A percentile compares a stretch with the other conserved stretches of the same genome.
phyloP scores from a whole-genome alignment of 1,140 invertebrate species.

The Luehdorfia chinensis region DNA sequence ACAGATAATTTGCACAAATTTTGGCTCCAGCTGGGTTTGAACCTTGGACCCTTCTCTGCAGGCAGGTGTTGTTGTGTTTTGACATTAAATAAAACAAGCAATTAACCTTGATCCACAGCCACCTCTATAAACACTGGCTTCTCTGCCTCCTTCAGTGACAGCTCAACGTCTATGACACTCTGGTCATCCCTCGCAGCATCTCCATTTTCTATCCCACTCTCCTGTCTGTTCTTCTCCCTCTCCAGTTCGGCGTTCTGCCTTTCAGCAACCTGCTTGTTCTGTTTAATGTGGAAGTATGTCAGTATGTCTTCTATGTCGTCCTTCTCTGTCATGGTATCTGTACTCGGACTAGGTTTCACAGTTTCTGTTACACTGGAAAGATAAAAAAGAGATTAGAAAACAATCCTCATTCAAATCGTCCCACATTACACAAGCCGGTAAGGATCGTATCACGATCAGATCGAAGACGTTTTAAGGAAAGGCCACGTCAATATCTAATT shows the following conservation, averaged over 20 bases:
- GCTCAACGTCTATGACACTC: neutral
- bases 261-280: constrained; percentile 28
- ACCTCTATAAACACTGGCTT: constrained; percentile 45
- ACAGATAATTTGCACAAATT: too few species aligned
- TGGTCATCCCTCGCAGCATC: too few species aligned
- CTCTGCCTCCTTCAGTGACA: constrained; percentile 1
- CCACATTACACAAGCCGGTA: too few species aligned
- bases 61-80: too few species aligned
- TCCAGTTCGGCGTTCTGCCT: constrained; percentile 8
- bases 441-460: too few species aligned
- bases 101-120: constrained; percentile 39
- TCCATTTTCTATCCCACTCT: neutral
- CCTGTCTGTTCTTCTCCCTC: neutral
- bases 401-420: too few species aligned
- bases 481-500: too few species aligned
- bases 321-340: constrained; percentile 7
- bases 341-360: neutral
- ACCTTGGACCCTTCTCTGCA: too few species aligned
- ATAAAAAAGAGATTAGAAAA: neutral
- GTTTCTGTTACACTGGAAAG: neutral
- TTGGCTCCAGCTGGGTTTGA: too few species aligned
- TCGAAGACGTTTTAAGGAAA: too few species aligned
- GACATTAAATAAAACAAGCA: too few species aligned
- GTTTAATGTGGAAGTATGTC: constrained; percentile 52
- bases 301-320: constrained; percentile 57